Percentiles rank a stretch among this genome's conserved stretches.
phyloP scores from a whole-genome alignment of 2,113 vertebrate species.

The Calypte anna region DNA sequence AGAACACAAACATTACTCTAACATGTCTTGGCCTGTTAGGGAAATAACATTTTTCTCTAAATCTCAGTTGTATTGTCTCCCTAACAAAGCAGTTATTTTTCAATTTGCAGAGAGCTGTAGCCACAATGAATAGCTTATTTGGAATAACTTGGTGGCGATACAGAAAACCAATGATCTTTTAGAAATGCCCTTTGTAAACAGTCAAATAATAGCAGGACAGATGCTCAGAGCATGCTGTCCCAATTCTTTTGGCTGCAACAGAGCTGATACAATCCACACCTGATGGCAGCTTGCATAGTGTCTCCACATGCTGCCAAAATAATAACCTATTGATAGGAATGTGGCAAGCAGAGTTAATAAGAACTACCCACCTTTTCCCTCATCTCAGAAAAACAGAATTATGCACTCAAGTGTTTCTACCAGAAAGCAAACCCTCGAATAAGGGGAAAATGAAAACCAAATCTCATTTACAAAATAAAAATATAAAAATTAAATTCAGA shows the following conservation, averaged over 20 bases:
- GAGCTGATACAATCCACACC: background rate
- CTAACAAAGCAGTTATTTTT: background rate
- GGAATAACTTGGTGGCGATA: background rate
- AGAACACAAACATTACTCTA: background rate
- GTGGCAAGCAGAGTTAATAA: background rate
- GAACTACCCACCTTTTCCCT: background rate
- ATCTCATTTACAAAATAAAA: slow-evolving; percentile 68
- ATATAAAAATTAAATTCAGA: slow-evolving; percentile 71
- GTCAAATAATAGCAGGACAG: background rate
- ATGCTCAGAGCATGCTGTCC: background rate
- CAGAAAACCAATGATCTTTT: slow-evolving; percentile 8
- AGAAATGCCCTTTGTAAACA: background rate
- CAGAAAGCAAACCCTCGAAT: slow-evolving; percentile 65
- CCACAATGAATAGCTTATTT: background rate
- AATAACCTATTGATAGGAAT: background rate
- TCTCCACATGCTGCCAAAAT: background rate
- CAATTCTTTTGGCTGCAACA: background rate
- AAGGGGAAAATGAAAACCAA: slow-evolving; percentile 62
- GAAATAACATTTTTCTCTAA: background rate
- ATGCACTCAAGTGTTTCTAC: slow-evolving; percentile 55
- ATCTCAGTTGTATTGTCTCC: background rate
- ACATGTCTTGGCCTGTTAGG: background rate
- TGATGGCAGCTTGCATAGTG: background rate
- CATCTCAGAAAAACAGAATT: slow-evolving; percentile 60
- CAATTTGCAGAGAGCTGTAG: background rate